Evolutionary conservation across 2,797 vertebrate species (phyloP), one percentile per base, ranked within the genome.

Genomic region (Orestias chungarensis): DNA sequence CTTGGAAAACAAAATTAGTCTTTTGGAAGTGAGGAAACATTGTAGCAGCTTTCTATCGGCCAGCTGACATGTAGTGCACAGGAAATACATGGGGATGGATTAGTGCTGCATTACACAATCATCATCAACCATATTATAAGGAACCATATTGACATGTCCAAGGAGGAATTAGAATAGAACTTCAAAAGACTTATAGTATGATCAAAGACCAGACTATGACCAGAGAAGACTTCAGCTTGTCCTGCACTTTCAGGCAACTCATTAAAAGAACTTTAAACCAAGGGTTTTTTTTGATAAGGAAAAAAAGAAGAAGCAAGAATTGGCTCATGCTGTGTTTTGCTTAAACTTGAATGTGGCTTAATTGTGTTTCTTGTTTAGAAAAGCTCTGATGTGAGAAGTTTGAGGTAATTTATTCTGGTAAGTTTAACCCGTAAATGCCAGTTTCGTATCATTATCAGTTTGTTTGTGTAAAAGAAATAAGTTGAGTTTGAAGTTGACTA

Each of bases 401-500:
- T 23, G 5, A n/a, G 6, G 35, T 17, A 40, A 62, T 62, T 25
- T 62, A 62, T 62, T 40, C 38, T 62, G 59, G 35, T 15, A 40
- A 25, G n/a, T 5, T 62, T 62, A 62, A 40, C 59, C 35, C 7
- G 5, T 25, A n/a, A 42, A 3, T 5, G 23, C 42, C 25, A 61
- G 20, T 62, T 40, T 33, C 33, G 55, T 33, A 33, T 57, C 17
- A 14, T 61, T 38, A 38, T 66, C 2, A 64, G 29, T 47, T 71
- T 57, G 43, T 8, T n/a, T 52, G 27, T 70, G n/a, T 29, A 11
- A 57, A 38, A 47, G 1, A 62, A 46, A 73, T 27, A 11, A 14
- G 33, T 42, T 80, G 64, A 50, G 25, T 59, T 68, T 23, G 5
- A 46, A 20, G 65, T 27, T 64, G 25, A 38, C 33, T 23, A 64